phyloP scores from a whole-genome alignment of 2,888 invertebrate species.

The Gastrophysa polygoni region DNA sequence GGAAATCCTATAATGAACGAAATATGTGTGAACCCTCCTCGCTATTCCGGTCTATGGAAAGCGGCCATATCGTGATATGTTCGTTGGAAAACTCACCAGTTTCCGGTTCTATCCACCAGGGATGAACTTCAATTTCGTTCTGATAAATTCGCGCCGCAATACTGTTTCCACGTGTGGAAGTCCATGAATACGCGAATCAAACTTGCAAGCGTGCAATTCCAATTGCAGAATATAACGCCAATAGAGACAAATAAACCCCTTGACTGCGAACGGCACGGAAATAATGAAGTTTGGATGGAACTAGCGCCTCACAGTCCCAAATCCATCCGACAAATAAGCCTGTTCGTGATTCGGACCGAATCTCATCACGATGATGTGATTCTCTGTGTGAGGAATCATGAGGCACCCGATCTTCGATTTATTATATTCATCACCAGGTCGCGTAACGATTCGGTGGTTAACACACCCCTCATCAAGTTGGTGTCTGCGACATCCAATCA shows the following conservation, averaged over 20 bases:
- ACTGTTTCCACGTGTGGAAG: not conserved
- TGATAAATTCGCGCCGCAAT: not conserved
- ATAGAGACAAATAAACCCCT: not conserved
- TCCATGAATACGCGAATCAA: not conserved
- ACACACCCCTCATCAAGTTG: too few species aligned
- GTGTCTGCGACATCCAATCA: too few species aligned
- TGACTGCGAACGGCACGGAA: not conserved
- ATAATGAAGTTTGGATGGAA: not conserved
- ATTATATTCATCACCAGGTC: too few species aligned
- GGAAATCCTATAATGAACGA: too few species aligned
- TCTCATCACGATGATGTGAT: not conserved
- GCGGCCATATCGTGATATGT: not conserved
- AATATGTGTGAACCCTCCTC: too few species aligned
- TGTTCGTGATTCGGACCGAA: not conserved
- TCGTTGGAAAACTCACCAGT: not conserved
- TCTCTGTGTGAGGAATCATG: too few species aligned
- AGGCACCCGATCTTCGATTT: too few species aligned
- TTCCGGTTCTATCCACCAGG: not conserved
- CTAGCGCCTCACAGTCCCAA: not conserved
- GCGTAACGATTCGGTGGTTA: too few species aligned
- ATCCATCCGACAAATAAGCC: not conserved
- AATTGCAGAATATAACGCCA: not conserved
- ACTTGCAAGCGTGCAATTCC: not conserved
- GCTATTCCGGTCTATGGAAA: too few species aligned
- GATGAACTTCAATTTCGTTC: not conserved